Percentiles rank a stretch among this genome's conserved stretches.
Evolutionary conservation across 2,113 vertebrate genomes (phyloP).

Genomic region (Erythrolamprus reginae): DNA sequence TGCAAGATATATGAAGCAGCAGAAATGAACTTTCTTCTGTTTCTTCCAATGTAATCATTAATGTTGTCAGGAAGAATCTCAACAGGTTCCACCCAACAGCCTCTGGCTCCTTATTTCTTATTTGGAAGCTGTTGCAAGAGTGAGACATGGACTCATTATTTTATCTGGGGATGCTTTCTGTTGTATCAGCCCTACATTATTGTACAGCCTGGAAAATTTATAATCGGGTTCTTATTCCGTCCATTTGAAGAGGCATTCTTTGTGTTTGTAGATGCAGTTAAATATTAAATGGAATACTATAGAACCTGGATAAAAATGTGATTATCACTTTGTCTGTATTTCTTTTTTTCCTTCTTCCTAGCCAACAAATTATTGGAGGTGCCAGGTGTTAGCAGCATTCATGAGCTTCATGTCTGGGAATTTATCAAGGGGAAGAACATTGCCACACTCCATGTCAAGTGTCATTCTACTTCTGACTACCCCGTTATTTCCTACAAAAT

Average conservation of each 20-base stretch:
- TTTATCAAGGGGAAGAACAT: conserved; percentile 74
- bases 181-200: neutral
- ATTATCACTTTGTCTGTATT: conserved; percentile 18
- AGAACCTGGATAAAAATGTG: neutral
- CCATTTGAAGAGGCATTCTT: neutral
- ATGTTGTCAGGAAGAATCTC: neutral
- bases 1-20: neutral
- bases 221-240: neutral
- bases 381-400: conserved; percentile 69
- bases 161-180: too few relatives aligned
- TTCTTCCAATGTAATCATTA: neutral
- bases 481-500: conserved; percentile 59
- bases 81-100: neutral
- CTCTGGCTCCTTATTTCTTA: neutral
- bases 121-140: neutral
- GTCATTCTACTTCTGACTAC: conserved; percentile 51
- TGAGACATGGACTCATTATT: neutral
- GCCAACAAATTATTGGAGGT: conserved; percentile 66
- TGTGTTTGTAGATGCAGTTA: neutral
- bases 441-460: conserved; percentile 78
- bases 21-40: neutral
- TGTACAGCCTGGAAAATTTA: neutral
- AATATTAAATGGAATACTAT: neutral
- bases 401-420: conserved; percentile 81
- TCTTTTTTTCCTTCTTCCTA: conserved; percentile 43